A percentile compares a stretch with the other conserved stretches of the same genome.
Conservation (phyloP, 2,113 vertebrate species). For the Hippocampus mohnikei region DNA sequence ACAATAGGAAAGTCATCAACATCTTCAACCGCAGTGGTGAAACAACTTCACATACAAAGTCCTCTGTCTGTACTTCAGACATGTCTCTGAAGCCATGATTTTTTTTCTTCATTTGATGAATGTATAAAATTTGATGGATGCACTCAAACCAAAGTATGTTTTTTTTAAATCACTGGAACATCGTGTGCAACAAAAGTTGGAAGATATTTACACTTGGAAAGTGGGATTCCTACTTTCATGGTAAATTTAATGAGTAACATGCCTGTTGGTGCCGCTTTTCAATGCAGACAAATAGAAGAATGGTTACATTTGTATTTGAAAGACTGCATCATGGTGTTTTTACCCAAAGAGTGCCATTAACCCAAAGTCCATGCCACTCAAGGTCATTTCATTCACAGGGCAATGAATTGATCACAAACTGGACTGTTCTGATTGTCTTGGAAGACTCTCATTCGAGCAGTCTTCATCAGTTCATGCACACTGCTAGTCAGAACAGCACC, state of each 20-base stretch:
- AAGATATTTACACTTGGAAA: neutral
- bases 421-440: too few species aligned
- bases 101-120: neutral
- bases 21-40: too few species aligned
- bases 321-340: too few species aligned
- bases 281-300: neutral
- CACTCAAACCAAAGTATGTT: neutral
- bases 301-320: neutral
- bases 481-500: too few species aligned
- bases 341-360: too few species aligned
- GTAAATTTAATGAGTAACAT: neutral
- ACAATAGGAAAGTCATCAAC: too few species aligned
- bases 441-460: too few species aligned
- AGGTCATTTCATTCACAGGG: too few species aligned
- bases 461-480: too few species aligned
- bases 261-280: neutral
- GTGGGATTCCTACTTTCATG: neutral
- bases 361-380: too few species aligned
- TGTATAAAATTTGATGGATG: neutral
- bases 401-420: too few species aligned
- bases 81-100: neutral
- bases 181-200: neutral
- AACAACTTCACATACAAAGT: too few species aligned
- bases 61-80: neutral
- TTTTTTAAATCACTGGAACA: neutral